Base-by-base conservation (phyloP, 2,797 vertebrate species). In the Chelmon rostratus region DNA sequence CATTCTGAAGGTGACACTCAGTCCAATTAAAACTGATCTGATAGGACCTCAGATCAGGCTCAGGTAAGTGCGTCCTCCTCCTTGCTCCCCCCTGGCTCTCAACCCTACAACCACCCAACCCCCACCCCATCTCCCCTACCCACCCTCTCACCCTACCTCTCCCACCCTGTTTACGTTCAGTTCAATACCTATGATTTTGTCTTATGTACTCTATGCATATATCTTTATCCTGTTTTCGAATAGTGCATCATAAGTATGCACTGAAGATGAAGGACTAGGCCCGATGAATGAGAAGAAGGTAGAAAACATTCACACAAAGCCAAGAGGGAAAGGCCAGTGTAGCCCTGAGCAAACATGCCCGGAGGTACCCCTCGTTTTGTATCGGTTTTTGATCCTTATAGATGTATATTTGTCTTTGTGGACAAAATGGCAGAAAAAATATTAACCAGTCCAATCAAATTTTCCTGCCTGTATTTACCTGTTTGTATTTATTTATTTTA, bases 21-120 rank as follows among this genome's bases (percentile, higher is more conserved):
- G 98, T 99, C 98, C 98, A 99, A 99, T 99, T 99, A 99, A 99
- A 99, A 99, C 98, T 99, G 98, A 99, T 99, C 98, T 99, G 98
- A 99, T 99, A 98, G 97, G 98, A 98, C 98, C 98, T 99, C 98
- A 99, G 98, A 99, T 99, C 98, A 97, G 97, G 95, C 96, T 96
- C 97, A 96, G 95, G 96, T 96, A 96, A 96, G 96, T 96, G 94
- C 89, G 93, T 92, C 92, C 90, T 93, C 91, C 96, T 97, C 96
- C 97, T 95, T 95, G 89, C 96, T 90, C 82, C 87, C 79, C 90
- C 89, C 89, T 93, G 94, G 92, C 90, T 94, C 90, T 91, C 75
- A 88, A 89, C 76, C 87, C 83, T 63, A 73, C 87, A 87, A 50
- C 80, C 74, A 37, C 84, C 73, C 79, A 76, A 54, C 71, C 69